Conservation (phyloP, 2,888 invertebrate genomes). For the Ligdia adustata region DNA sequence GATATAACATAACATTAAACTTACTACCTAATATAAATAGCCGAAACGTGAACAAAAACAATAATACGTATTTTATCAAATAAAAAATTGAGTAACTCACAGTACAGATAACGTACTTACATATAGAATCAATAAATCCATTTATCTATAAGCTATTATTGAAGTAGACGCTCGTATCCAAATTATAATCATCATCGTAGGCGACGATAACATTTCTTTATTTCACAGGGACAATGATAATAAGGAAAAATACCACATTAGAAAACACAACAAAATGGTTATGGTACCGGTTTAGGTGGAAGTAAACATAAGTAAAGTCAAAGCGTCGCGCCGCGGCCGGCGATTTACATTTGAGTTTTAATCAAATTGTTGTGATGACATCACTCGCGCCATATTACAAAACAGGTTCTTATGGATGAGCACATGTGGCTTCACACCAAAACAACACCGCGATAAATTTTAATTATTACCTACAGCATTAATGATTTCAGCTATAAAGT, state of each 20-base stretch:
- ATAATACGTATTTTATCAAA: slow-evolving; percentile 4
- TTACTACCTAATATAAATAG: slow-evolving; percentile 3
- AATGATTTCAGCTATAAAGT: slow-evolving; percentile 46
- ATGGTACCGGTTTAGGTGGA: slow-evolving; percentile 51
- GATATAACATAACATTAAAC: background rate
- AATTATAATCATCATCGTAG: slow-evolving; percentile 1
- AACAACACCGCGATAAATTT: slow-evolving; percentile 34
- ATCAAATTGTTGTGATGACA: slow-evolving; percentile 52
- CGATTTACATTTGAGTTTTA: slow-evolving; percentile 34
- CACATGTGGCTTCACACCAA: slow-evolving; percentile 32
- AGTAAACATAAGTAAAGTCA: slow-evolving; percentile 45
- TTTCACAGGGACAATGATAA: slow-evolving; percentile 23
- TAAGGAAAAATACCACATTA: slow-evolving; percentile 40
- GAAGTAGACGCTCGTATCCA: slow-evolving; percentile 12
- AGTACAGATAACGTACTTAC: background rate
- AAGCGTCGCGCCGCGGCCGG: slow-evolving; percentile 18
- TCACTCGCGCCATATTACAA: slow-evolving; percentile 49
- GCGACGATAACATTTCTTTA: slow-evolving; percentile 10
- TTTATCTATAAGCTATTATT: too few relatives aligned
- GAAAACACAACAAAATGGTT: slow-evolving; percentile 42
- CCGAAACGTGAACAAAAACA: slow-evolving; percentile 6
- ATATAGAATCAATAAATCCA: too few relatives aligned
- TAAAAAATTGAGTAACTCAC: background rate
- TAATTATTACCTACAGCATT: slow-evolving; percentile 31
- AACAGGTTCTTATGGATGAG: slow-evolving; percentile 31